phyloP scores from a whole-genome alignment of 2,888 invertebrate species.

The Drosophila ustulata region DNA sequence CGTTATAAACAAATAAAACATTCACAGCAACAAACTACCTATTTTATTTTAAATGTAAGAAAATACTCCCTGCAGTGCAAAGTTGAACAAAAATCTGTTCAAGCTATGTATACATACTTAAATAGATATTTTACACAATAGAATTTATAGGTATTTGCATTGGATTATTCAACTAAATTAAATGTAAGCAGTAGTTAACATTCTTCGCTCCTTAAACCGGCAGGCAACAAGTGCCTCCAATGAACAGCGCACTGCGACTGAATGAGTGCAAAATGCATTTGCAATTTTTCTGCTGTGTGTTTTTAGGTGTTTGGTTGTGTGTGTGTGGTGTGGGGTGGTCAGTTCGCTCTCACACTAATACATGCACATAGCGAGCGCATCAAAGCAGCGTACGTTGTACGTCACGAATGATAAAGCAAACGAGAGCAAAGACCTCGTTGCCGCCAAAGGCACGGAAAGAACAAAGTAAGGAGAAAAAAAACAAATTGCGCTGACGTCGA shows the following conservation, averaged over 20 bases:
- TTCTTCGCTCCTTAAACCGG: background rate
- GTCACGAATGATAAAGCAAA: slow-evolving; percentile 66
- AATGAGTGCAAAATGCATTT: slow-evolving; percentile 45
- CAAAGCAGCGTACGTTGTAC: slow-evolving; percentile 24
- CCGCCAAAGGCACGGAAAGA: slow-evolving; percentile 53
- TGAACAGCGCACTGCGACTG: slow-evolving; percentile 33
- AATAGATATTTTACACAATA: too few species aligned
- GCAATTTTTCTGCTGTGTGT: slow-evolving; percentile 24
- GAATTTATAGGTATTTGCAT: too few species aligned
- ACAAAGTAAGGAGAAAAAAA: slow-evolving; percentile 51
- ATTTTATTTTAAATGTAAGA: too few species aligned
- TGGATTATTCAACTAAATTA: too few species aligned
- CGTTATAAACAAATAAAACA: too few species aligned
- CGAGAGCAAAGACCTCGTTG: slow-evolving; percentile 67
- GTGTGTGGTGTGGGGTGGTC: slow-evolving; percentile 15
- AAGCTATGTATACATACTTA: too few species aligned
- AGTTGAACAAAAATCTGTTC: too few species aligned
- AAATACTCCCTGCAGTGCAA: too few species aligned
- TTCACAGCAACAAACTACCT: too few species aligned
- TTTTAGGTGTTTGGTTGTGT: slow-evolving; percentile 16
- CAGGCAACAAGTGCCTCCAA: background rate
- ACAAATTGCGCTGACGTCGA: slow-evolving; percentile 55
- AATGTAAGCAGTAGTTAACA: too few species aligned
- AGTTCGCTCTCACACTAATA: slow-evolving; percentile 24
- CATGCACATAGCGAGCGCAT: slow-evolving; percentile 34